Base-by-base conservation (phyloP, 2,113 vertebrate genomes). In the Taurulus bubalis region DNA sequence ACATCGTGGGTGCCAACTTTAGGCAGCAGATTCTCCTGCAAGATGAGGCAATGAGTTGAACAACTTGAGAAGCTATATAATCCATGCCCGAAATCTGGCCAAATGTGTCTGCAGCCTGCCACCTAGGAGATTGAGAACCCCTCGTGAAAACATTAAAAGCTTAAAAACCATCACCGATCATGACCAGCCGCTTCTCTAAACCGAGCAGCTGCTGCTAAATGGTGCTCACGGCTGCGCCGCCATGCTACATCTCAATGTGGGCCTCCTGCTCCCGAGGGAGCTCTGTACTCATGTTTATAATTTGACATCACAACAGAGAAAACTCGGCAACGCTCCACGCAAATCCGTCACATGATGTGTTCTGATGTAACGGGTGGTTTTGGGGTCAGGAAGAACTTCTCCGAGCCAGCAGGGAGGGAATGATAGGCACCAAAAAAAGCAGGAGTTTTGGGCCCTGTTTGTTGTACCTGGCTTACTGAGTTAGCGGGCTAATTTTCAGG, bases 281-380 rank as follows among this genome's bases (percentile, higher is more conserved):
- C 79, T 75, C 66, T 32, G 2, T 4, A 53, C 75, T 87, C 51
- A 28, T 66, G 69, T 66, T 36, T 12, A 69, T 77, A 69, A 84
- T 88, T 82, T 81, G 60, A 90, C 79, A 85, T 83, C 67, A 72
- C 47, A 75, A 79, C 72, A 20, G 75, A 85, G 62, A 24, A 85
- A 71, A 73, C 60, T 30, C 65, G 68, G 85, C 75, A 30, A 20
- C 26, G 1, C 53, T 79, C 80, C 38, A 42, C 28, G 56, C 64
- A 59, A 59, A 86, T 87, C 75, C 75, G 51, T 86, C 79, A 79
- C 70, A 68, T 69, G 70, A 62, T 79, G 60, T 51, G 60, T 71
- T 82, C 56, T 74, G 42, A 82, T 58, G 76, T 58, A 58, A 56
- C 2, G 36, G 36, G 64, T 15, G 30, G 65, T 12, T 32, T 32